These are phyloP conservation scores for Eumacrocentrus americanus DNA, from an alignment of 2,888 invertebrate species.

Conservation along the genomic window DNA sequence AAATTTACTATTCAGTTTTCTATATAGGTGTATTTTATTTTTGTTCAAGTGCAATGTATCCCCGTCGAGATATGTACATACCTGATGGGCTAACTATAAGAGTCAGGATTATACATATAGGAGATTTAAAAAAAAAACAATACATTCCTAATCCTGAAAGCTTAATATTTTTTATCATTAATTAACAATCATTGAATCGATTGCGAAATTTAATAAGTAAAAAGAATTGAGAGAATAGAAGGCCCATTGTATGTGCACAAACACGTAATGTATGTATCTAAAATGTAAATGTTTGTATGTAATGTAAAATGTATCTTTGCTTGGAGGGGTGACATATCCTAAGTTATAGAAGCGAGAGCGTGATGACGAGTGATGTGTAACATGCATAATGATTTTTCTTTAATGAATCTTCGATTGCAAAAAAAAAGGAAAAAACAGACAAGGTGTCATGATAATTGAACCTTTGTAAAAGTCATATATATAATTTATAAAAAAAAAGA, in stretches of 20 bases:
- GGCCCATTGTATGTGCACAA: constrained; percentile 33
- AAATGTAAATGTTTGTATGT: constrained; percentile 60
- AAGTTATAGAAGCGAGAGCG: constrained; percentile 26
- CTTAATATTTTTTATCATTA: not conserved
- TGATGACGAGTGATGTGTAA: constrained; percentile 8
- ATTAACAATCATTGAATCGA: constrained; percentile 1
- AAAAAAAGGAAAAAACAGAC: constrained; percentile 6
- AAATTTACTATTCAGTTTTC: not conserved
- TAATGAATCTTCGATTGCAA: constrained; percentile 24
- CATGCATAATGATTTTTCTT: constrained; percentile 20
- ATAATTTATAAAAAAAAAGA: constrained; percentile 20
- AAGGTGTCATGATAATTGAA: constrained; percentile 6
- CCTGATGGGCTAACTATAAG: not conserved
- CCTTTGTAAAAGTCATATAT: constrained; percentile 29
- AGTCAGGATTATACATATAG: not conserved
- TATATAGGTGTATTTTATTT: constrained; percentile 2
- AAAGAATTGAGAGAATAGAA: too few relatives aligned
- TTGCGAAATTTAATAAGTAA: constrained; percentile 1
- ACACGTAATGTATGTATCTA: constrained; percentile 53
- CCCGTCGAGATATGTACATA: not conserved
- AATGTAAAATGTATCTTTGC: constrained; percentile 58
- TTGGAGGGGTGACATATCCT: constrained; percentile 38
- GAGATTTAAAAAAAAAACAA: not conserved
- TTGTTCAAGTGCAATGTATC: constrained; percentile 8
- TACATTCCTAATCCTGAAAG: constrained; percentile 11